These are phyloP conservation scores for Thysanoteuthis rhombus DNA, from an alignment of 2,888 invertebrate genomes.

Conservation along the genomic window DNA sequence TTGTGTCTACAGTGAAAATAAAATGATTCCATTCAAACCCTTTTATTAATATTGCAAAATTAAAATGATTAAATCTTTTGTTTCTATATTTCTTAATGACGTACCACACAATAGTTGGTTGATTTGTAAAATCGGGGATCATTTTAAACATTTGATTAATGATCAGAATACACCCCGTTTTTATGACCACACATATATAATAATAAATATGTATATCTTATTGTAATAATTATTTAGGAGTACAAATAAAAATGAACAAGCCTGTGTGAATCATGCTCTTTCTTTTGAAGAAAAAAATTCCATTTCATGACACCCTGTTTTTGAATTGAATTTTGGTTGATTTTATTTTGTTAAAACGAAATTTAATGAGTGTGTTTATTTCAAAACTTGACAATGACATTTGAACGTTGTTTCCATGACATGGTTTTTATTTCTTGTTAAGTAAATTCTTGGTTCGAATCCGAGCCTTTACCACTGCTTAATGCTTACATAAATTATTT, in stretches of 20 bases:
- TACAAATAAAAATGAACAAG: background rate
- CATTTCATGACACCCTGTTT: background rate
- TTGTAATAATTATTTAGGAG: too few relatives aligned
- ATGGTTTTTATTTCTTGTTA: background rate
- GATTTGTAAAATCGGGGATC: background rate
- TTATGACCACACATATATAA: background rate
- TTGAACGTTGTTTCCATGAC: background rate
- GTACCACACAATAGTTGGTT: background rate
- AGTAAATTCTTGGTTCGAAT: background rate
- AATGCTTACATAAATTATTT: background rate
- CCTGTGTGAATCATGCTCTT: background rate
- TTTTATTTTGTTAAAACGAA: background rate
- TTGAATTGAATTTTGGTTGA: background rate
- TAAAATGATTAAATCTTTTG: too few relatives aligned
- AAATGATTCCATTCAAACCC: too few relatives aligned
- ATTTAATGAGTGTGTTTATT: background rate
- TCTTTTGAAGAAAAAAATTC: background rate
- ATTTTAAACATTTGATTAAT: background rate
- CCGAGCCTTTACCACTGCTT: background rate
- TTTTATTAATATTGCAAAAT: too few relatives aligned
- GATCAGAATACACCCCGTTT: background rate
- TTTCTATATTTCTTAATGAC: background rate
- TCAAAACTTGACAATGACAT: background rate
- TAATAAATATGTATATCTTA: background rate
- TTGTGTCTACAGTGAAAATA: too few relatives aligned